A percentile compares a stretch with the other conserved stretches of the same genome.
Conservation (phyloP, 30 jellyfish, hydroid and myxozoan species). For the Clytia hemisphaerica region DNA sequence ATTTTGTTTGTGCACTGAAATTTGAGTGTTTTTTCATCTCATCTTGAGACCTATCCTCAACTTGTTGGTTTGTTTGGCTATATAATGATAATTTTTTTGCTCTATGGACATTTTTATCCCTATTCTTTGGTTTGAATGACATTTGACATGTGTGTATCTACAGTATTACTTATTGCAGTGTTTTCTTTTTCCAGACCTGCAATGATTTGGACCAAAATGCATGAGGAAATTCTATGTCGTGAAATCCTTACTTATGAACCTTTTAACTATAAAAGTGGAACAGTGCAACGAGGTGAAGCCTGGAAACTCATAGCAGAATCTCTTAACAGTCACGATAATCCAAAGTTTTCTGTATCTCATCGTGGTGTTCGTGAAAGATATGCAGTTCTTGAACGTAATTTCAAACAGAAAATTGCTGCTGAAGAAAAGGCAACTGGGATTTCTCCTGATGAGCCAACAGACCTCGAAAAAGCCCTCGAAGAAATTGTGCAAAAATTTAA, state of each 20-base stretch:
- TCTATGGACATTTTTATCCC: too few species aligned
- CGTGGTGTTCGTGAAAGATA: constrained; percentile 12
- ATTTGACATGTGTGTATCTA: too few species aligned
- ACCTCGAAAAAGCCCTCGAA: constrained; percentile 24
- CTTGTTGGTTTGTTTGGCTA: too few species aligned
- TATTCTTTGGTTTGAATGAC: too few species aligned
- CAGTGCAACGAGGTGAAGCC: constrained; percentile 1
- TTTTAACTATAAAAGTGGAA: constrained; percentile 2
- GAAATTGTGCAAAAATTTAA: too few species aligned
- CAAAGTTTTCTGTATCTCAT: constrained; percentile 7
- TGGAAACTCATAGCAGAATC: constrained; percentile 15
- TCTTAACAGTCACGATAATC: not conserved
- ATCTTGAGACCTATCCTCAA: too few species aligned
- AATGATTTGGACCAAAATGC: constrained; percentile 7
- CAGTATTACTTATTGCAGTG: too few species aligned
- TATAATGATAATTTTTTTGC: too few species aligned
- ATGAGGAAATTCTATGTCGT: constrained; percentile 1
- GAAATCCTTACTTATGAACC: not conserved
- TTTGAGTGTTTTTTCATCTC: too few species aligned
- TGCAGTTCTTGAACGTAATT: constrained; percentile 1
- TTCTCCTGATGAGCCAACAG: constrained; percentile 9
- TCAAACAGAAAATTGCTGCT: not conserved
- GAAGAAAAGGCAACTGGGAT: constrained; percentile 21
- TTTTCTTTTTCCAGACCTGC: too few species aligned
- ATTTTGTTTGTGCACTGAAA: too few species aligned